Evolutionary conservation across 2,888 invertebrate genomes (phyloP).

Genomic region (Campaea margaritaria): DNA sequence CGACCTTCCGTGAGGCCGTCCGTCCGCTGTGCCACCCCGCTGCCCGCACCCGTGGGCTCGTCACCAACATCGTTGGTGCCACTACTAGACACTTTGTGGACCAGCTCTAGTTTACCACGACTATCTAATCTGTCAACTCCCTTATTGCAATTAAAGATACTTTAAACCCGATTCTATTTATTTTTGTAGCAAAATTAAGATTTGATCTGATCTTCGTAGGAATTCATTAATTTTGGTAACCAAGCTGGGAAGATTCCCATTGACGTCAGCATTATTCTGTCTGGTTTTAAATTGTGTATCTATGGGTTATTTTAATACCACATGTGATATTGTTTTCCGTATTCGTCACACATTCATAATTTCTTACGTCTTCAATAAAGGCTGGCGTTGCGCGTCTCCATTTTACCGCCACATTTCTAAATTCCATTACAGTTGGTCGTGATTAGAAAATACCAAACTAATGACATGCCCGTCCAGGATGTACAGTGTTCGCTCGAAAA

Average conservation of each 20-base stretch:
- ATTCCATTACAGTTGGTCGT: slow-evolving; percentile 54
- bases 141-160: no score
- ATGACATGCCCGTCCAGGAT: slow-evolving; percentile 74
- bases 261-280: no score
- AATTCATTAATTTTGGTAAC: no score
- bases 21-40: slow-evolving; percentile 63
- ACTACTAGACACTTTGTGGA: slow-evolving; percentile 7
- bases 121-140: no score
- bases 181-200: no score
- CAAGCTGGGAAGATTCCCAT: no score
- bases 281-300: no score
- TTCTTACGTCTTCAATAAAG: slow-evolving; percentile 6
- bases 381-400: slow-evolving; percentile 20
- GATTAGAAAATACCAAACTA: slow-evolving; percentile 76
- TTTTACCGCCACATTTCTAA: slow-evolving; percentile 47
- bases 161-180: no score
- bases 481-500: slow-evolving; percentile 76
- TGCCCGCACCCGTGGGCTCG: slow-evolving; percentile 28
- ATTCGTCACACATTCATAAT: background rate
- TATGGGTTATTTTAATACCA: no score
- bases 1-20: slow-evolving; percentile 84
- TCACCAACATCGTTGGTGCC: background rate
- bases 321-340: no score
- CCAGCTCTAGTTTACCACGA: background rate
- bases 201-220: no score